Evolutionary conservation across 1,140 invertebrate genomes (phyloP).

Genomic region (Tetragnatha versicolor): DNA sequence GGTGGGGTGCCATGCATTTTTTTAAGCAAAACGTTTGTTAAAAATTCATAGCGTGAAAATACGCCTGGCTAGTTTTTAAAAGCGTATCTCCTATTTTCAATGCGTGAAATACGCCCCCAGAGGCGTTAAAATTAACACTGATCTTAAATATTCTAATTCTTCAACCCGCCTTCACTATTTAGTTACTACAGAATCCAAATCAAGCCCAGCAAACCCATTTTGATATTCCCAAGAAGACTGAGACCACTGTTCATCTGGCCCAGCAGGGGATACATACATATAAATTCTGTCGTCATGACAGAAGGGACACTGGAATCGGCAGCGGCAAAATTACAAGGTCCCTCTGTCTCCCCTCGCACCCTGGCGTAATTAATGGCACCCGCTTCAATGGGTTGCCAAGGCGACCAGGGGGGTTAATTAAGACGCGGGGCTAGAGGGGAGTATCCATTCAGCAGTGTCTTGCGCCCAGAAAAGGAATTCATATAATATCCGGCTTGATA

Average conservation of each 20-base stretch:
- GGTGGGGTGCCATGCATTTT: too few relatives aligned
- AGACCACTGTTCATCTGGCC: slow-evolving; percentile 8
- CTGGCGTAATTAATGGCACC: slow-evolving; percentile 27
- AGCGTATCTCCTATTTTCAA: too few relatives aligned
- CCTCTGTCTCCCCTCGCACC: neutral
- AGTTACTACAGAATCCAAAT: neutral
- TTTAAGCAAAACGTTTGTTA: too few relatives aligned
- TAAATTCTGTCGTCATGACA: slow-evolving; percentile 18
- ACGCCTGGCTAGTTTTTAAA: too few relatives aligned
- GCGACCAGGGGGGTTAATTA: slow-evolving; percentile 35
- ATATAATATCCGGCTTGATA: slow-evolving; percentile 40
- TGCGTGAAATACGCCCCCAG: too few relatives aligned
- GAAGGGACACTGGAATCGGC: slow-evolving; percentile 15
- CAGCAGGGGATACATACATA: neutral
- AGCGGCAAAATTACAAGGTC: slow-evolving; percentile 38
- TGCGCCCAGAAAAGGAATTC: neutral
- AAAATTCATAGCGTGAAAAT: too few relatives aligned
- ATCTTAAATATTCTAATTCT: too few relatives aligned
- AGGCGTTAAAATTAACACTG: too few relatives aligned
- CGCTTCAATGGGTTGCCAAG: slow-evolving; percentile 29
- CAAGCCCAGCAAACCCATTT: neutral
- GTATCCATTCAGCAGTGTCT: neutral
- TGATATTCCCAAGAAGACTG: neutral
- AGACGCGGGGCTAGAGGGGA: slow-evolving; percentile 19
- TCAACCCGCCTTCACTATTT: too few relatives aligned